phyloP scores from a whole-genome alignment of 1,140 invertebrate species.

The Portunus trituberculatus region DNA sequence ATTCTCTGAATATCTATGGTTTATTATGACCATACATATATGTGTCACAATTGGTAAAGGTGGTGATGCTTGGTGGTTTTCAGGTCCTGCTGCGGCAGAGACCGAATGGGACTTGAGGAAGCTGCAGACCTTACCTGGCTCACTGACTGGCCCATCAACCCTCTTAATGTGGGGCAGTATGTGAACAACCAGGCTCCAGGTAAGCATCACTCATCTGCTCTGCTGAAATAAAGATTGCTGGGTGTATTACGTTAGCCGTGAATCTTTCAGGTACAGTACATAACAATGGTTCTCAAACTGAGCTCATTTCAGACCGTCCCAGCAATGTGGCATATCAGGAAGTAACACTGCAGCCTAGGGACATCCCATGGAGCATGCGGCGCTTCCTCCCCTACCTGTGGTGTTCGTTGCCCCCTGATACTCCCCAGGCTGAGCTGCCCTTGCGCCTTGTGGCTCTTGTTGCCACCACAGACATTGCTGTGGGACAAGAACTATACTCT shows the following conservation, averaged over 20 bases:
- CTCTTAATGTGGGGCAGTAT: conserved; percentile 82
- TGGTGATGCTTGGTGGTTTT: conserved; percentile 65
- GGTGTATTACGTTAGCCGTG: not conserved
- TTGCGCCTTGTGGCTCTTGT: conserved; percentile 72
- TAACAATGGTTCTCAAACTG: not conserved
- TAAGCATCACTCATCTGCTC: conserved; percentile 43
- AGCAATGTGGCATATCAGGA: conserved; percentile 78
- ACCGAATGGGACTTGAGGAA: conserved; percentile 79
- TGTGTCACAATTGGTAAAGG: not conserved
- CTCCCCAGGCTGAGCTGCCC: conserved; percentile 56
- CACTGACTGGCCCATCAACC: conserved; percentile 80
- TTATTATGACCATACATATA: not conserved
- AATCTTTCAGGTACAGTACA: not conserved
- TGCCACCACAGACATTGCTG: conserved; percentile 69
- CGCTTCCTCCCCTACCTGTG: conserved; percentile 75
- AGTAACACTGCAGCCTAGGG: conserved; percentile 56
- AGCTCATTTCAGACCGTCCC: conserved; percentile 50
- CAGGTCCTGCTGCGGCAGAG: conserved; percentile 81
- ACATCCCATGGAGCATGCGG: conserved; percentile 59
- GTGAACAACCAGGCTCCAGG: conserved; percentile 81
- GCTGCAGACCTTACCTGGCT: conserved; percentile 82
- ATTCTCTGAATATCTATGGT: not conserved
- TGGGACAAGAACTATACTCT: conserved; percentile 74
- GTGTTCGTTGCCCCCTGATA: conserved; percentile 62
- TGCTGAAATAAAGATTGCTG: not conserved